phyloP scores from a whole-genome alignment of 2,797 vertebrate species.

The Chelonia mydas region DNA sequence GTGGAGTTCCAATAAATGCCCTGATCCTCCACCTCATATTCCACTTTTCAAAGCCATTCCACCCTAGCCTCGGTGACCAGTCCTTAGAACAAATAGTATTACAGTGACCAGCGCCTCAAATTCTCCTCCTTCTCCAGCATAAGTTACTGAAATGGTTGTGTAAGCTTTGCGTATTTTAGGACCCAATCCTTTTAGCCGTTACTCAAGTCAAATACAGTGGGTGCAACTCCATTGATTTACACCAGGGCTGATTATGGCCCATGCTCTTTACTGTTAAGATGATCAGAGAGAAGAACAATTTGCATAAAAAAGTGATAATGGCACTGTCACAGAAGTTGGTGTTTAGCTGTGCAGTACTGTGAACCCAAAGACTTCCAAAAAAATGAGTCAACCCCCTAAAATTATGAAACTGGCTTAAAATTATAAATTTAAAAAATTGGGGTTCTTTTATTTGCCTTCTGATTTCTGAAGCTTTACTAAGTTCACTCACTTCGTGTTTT shows the following conservation, averaged over 20 bases:
- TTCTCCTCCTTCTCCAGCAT: not conserved
- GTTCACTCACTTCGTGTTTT: not conserved
- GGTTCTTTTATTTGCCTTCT: not conserved
- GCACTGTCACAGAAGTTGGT: not conserved
- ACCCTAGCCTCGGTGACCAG: not conserved
- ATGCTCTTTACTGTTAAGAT: not conserved
- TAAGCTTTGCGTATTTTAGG: not conserved
- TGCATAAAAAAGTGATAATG: not conserved
- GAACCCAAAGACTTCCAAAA: too few relatives aligned
- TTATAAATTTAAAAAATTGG: too few relatives aligned
- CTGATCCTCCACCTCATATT: not conserved
- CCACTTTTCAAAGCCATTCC: not conserved
- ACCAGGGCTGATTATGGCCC: not conserved
- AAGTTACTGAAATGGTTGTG: not conserved
- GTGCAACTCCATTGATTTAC: not conserved
- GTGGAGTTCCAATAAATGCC: not conserved
- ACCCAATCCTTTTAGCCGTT: not conserved
- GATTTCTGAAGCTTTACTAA: not conserved
- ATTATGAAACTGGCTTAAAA: too few relatives aligned
- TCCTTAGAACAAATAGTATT: not conserved
- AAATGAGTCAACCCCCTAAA: too few relatives aligned
- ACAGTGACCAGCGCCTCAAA: not conserved
- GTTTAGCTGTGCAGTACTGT: not conserved
- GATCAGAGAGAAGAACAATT: not conserved
- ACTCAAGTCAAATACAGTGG: not conserved